Base-by-base conservation (phyloP, 2,797 vertebrate species). In the Menidia menidia region DNA sequence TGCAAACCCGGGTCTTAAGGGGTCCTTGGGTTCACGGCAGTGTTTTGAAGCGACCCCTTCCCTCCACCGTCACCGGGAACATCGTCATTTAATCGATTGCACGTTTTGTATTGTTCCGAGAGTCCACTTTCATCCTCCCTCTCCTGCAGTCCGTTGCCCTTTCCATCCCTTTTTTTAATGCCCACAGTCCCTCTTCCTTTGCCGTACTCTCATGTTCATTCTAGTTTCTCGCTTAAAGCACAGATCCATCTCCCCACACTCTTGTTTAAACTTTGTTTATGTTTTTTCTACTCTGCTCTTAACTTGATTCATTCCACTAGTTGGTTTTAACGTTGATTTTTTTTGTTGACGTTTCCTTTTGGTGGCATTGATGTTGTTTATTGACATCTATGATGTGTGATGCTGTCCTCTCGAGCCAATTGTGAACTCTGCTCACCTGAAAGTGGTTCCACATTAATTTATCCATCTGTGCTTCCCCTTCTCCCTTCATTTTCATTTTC, bases 331-430 rank as follows among this genome's bases (percentile, higher is more conserved):
- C 25, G 25, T 25, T 25, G 25, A 25, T 25, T 39, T 9, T 35
- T 39, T 39, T 39, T 39, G 5, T 39, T 39, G 5, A 19, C 31
- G 45, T 25, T 25, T 25, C 72, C 85, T 83, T 64, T 82, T 39
- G 25, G 31, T 4, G 78, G 25, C 25, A 25, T 25, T 25, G 25
- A 25, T 25, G 25, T 25, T 75, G 73, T 73, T 81, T 77, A 73
- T 56, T 64, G 51, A 42, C 6, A 19, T 66, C 75, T 71, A 78
- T 16, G 32, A 83, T 13, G 78, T 87, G 77, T 0, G 16, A 74
- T 41, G 41, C 15, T 7, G 2, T 35, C 44, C 25, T 3, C 2
- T 6, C 18, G 62, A 72, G 76, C 78, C 77, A 83, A 68, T 59
- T 2, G 1, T 54, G 4, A 47, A 7, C 44, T 59, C 45, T 2